Evolutionary conservation across 2,113 vertebrate species (phyloP), one percentile per base, ranked within the genome.

Genomic region (Perognathus longimembris): DNA sequence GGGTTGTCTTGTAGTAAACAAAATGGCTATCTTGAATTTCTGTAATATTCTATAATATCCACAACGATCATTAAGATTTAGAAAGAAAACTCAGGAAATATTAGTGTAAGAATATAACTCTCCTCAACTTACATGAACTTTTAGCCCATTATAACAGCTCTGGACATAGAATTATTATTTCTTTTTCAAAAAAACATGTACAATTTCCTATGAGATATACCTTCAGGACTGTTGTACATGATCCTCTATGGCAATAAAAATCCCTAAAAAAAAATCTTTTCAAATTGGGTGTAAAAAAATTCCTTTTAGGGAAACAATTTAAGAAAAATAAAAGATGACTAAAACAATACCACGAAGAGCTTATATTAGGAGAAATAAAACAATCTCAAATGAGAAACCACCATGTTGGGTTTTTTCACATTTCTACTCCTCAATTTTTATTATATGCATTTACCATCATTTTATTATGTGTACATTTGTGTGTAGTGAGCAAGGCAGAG

Each of bases 11-110:
- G 24, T 32, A 91, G 59, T 5, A 1, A 22, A 69, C 5, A 38
- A 28, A 73, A 87, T 95, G 59, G 64, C 83, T 96, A 15, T 90
- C 88, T 86, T 93, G 85, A 69, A 85, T 84, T 96, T 96, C 94
- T 54, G n/a, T 15, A 36, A 1, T 28, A 91, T 57, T 92, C 94
- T 54, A 32, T 15, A 36, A 1, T 28, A 91, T 57, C 91, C 90
- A 91, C 66, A 86, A 11, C 80, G 34, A 63, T 59, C 12, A 89
- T 30, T 91, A 79, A 71, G 78, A 2, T 26, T 32, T 91, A 92
- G 96, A 96, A 54, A 54, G 70, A 94, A 45, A 66, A 91, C 83
- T 80, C 40, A 66, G 38, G 89, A 54, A 63, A n/a, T 24, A 30
- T 57, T 2, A 71, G 7, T 61, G 3, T 61, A 76, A 79, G 83